Percentiles rank a stretch among this genome's conserved stretches.
These are phyloP conservation scores for Rhea americana DNA, from an alignment of 2,113 vertebrate genomes.

Conservation along the genomic window DNA sequence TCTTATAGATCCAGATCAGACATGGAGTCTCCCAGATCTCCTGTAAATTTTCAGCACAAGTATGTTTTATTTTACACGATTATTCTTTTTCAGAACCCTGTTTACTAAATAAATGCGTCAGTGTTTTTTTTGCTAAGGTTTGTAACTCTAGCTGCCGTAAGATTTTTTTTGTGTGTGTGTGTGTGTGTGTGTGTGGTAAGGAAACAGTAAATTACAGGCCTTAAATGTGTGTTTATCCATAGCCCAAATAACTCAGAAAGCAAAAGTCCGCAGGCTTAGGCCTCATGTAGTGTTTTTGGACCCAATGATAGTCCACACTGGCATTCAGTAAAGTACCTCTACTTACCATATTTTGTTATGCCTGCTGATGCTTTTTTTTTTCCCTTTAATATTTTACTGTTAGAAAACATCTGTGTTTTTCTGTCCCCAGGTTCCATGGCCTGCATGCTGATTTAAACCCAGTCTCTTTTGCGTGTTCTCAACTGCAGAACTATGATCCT, in stretches of 20 bases:
- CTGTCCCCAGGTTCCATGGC: slow-evolving; percentile 77
- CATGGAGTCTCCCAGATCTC: slow-evolving; percentile 84
- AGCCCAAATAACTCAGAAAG: no score
- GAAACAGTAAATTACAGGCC: not conserved
- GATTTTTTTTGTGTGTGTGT: not conserved
- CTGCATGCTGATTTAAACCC: slow-evolving; percentile 71
- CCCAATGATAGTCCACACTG: fast-evolving
- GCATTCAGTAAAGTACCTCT: not conserved
- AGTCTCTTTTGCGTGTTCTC: slow-evolving; percentile 82
- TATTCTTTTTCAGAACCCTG: not conserved
- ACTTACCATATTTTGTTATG: fast-evolving
- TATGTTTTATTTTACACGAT: slow-evolving; percentile 22
- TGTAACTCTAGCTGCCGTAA: not conserved
- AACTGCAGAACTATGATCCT: slow-evolving; percentile 95
- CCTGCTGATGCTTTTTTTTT: not conserved
- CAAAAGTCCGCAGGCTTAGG: no score
- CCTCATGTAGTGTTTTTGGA: no score
- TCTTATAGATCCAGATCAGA: slow-evolving; percentile 83
- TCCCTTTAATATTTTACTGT: not conserved
- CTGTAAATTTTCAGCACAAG: slow-evolving; percentile 82
- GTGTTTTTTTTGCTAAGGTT: not conserved
- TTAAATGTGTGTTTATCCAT: not conserved
- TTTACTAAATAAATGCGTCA: not conserved
- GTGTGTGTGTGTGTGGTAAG: no score
- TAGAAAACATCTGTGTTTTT: not conserved